Percentiles rank a stretch among this genome's conserved stretches.
Evolutionary conservation across 2,888 invertebrate species (phyloP).

Genomic region (Melinaea menophilus): DNA sequence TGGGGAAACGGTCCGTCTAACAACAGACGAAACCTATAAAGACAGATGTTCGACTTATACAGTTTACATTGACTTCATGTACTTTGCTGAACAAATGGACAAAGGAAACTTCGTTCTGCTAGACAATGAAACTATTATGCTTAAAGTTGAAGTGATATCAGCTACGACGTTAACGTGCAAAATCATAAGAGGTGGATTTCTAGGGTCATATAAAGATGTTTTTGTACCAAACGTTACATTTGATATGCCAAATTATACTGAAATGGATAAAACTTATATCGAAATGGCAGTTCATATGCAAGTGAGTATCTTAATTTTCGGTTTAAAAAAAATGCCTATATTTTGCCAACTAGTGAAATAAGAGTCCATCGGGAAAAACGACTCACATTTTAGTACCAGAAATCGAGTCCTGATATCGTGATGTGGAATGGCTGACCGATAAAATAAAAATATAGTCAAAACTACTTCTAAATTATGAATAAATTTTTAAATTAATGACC

Average conservation of each 20-base stretch:
- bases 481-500: too few species aligned
- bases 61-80: conserved; percentile 75
- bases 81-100: conserved; percentile 68
- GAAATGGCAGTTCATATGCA: conserved; percentile 60
- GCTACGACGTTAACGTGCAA: conserved; percentile 62
- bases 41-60: conserved; percentile 76
- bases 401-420: too few species aligned
- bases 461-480: too few species aligned
- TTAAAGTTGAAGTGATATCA: conserved; percentile 80
- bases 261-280: conserved; percentile 56
- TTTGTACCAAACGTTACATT: conserved; percentile 62
- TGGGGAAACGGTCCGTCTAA: conserved; percentile 70
- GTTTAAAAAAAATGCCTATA: neutral
- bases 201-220: conserved; percentile 65
- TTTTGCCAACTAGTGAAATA: too few species aligned
- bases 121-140: conserved; percentile 85
- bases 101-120: conserved; percentile 70
- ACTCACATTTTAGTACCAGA: too few species aligned
- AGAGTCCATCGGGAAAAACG: too few species aligned
- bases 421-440: too few species aligned
- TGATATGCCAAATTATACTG: conserved; percentile 61
- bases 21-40: conserved; percentile 75
- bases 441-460: too few species aligned
- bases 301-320: conserved; percentile 38
- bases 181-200: conserved; percentile 59